Conservation (phyloP, 1,140 invertebrate species). For the Drosophila eugracilis region DNA sequence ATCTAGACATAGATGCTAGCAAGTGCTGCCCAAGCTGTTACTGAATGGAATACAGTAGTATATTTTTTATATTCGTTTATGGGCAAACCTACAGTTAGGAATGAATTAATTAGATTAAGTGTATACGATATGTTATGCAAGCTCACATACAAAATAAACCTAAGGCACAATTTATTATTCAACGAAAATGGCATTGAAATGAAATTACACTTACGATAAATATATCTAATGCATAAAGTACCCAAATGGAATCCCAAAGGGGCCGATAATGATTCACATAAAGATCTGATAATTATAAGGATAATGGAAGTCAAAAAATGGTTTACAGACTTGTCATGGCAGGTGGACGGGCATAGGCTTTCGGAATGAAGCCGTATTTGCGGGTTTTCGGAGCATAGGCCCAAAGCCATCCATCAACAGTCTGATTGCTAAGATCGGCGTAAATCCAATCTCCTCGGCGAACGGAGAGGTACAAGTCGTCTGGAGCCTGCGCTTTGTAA, state of each 20-base stretch:
- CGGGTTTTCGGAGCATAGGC: slow-evolving; percentile 96
- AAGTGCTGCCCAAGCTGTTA: slow-evolving; percentile 28
- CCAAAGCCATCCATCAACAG: slow-evolving; percentile 97
- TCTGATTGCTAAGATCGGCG: slow-evolving; percentile 96
- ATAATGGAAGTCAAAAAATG: background rate
- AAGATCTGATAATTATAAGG: background rate
- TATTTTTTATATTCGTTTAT: slow-evolving; percentile 46
- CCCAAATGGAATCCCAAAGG: background rate
- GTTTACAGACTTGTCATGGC: slow-evolving; percentile 92
- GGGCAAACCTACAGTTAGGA: slow-evolving; percentile 25
- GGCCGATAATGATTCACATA: background rate
- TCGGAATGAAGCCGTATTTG: slow-evolving; percentile 97
- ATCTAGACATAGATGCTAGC: slow-evolving; percentile 39
- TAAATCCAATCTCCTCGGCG: slow-evolving; percentile 97
- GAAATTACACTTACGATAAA: background rate
- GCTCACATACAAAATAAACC: slow-evolving; percentile 49
- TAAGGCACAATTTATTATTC: slow-evolving; percentile 49
- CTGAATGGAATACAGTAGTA: slow-evolving; percentile 17
- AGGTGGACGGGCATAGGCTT: slow-evolving; percentile 96
- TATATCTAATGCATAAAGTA: background rate
- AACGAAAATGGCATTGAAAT: slow-evolving; percentile 12
- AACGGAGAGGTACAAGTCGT: slow-evolving; percentile 95
- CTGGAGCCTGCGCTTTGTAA: slow-evolving; percentile 97
- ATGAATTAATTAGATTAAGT: slow-evolving; percentile 38
- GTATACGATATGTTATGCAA: slow-evolving; percentile 43